These are phyloP conservation scores for Pogonus chalceus DNA, from an alignment of 1,140 invertebrate genomes.

Conservation along the genomic window DNA sequence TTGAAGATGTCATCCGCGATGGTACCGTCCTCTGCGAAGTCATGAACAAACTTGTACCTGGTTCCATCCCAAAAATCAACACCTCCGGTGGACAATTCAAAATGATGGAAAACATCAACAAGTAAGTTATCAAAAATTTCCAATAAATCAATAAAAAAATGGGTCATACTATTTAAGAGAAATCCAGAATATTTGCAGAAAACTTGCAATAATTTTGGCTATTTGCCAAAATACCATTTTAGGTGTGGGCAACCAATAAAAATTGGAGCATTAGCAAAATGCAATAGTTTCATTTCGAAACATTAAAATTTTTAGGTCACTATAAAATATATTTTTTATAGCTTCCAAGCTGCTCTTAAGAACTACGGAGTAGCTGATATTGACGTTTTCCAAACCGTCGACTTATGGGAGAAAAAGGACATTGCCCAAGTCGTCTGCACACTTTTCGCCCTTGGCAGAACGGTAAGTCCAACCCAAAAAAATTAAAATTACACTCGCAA, in stretches of 20 bases:
- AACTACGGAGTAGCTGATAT: slow-evolving; percentile 84
- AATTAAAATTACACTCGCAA: neutral
- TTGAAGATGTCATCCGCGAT: slow-evolving; percentile 77
- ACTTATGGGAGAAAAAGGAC: slow-evolving; percentile 90
- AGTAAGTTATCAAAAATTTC: slow-evolving; percentile 41
- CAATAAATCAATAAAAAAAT: neutral
- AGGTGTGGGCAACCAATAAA: neutral
- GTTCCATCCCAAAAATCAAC: slow-evolving; percentile 76
- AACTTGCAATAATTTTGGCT: neutral
- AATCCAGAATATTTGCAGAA: neutral
- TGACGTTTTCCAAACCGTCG: slow-evolving; percentile 93
- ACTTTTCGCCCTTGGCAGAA: slow-evolving; percentile 82
- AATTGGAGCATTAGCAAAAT: too few species aligned
- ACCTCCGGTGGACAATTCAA: slow-evolving; percentile 83
- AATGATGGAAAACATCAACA: slow-evolving; percentile 92
- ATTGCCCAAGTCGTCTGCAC: slow-evolving; percentile 88
- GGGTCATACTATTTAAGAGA: neutral
- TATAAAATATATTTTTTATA: too few species aligned
- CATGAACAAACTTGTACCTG: slow-evolving; percentile 80
- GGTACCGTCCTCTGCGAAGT: slow-evolving; percentile 81
- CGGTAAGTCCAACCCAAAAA: slow-evolving; percentile 45
- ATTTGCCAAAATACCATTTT: neutral
- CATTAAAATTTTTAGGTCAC: slow-evolving; percentile 12
- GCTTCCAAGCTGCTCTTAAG: slow-evolving; percentile 83
- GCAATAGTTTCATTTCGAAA: neutral